Percentiles rank a stretch among this genome's conserved stretches.
phyloP scores from a whole-genome alignment of 1,140 invertebrate genomes.

The Zaprionus davidi region DNA sequence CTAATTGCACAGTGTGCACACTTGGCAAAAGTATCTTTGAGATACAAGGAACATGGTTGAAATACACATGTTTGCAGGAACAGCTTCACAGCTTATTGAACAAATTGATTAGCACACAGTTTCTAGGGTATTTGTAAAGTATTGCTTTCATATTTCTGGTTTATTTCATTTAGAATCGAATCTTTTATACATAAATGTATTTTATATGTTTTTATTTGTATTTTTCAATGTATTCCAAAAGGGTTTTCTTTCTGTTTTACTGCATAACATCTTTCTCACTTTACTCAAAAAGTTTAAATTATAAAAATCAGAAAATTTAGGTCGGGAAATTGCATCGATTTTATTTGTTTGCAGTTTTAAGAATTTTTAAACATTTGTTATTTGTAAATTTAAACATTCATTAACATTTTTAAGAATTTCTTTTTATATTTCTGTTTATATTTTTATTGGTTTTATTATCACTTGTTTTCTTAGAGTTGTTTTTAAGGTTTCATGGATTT shows the following conservation, averaged over 20 bases:
- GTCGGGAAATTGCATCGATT: neutral
- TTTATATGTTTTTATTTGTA: neutral
- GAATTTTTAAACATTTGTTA: neutral
- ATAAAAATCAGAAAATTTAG: neutral
- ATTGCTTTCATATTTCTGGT: neutral
- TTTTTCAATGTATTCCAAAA: neutral
- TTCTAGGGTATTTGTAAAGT: neutral
- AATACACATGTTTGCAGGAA: neutral
- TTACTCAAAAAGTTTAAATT: neutral
- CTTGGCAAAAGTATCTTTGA: constrained; percentile 25
- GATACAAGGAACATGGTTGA: constrained; percentile 10
- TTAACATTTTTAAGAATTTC: neutral
- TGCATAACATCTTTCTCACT: neutral
- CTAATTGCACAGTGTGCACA: neutral
- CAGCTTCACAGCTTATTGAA: neutral
- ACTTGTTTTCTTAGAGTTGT: neutral
- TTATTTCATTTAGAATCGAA: neutral
- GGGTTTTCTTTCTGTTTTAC: neutral
- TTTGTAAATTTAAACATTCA: neutral
- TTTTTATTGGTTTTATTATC: neutral
- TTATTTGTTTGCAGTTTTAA: neutral
- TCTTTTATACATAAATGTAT: neutral
- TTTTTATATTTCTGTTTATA: neutral
- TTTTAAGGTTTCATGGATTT: constrained; percentile 9
- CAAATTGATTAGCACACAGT: neutral